A percentile compares a stretch with the other conserved stretches of the same genome.
Evolutionary conservation across 2,797 vertebrate species (phyloP).

Genomic region (Helostoma temminkii): DNA sequence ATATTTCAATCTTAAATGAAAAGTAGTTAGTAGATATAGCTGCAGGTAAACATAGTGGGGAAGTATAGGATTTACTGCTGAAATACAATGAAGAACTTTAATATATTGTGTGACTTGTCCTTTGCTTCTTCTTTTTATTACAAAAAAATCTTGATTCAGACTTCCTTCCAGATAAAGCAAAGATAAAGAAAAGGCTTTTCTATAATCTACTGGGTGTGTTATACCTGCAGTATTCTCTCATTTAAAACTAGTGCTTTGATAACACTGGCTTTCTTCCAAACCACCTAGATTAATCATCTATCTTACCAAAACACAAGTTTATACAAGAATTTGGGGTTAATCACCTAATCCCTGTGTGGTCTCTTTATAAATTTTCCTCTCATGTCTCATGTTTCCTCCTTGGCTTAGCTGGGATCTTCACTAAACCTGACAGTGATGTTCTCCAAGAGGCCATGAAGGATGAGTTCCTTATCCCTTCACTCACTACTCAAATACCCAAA

Average conservation of each 20-base stretch:
- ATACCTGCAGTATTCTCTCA: neutral
- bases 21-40: too few relatives aligned
- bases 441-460: conserved; percentile 68
- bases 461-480: conserved; percentile 59
- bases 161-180: conserved; percentile 2
- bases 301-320: conserved; percentile 59
- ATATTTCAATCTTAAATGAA: too few relatives aligned
- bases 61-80: too few relatives aligned
- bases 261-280: conserved; percentile 33
- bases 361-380: conserved; percentile 10
- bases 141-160: neutral
- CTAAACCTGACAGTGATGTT: conserved; percentile 53
- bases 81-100: too few relatives aligned
- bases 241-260: conserved; percentile 50
- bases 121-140: neutral
- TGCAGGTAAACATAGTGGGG: too few relatives aligned
- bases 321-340: conserved; percentile 51
- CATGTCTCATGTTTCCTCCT: conserved; percentile 51
- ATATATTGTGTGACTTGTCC: conserved; percentile 5
- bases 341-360: conserved; percentile 11
- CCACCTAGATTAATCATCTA: conserved; percentile 68
- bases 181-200: conserved; percentile 7
- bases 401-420: conserved; percentile 46
- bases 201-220: conserved; percentile 40
- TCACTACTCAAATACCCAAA: conserved; percentile 32